Evolutionary conservation across 2,888 invertebrate species (phyloP).

Genomic region (Cantharis nigra): DNA sequence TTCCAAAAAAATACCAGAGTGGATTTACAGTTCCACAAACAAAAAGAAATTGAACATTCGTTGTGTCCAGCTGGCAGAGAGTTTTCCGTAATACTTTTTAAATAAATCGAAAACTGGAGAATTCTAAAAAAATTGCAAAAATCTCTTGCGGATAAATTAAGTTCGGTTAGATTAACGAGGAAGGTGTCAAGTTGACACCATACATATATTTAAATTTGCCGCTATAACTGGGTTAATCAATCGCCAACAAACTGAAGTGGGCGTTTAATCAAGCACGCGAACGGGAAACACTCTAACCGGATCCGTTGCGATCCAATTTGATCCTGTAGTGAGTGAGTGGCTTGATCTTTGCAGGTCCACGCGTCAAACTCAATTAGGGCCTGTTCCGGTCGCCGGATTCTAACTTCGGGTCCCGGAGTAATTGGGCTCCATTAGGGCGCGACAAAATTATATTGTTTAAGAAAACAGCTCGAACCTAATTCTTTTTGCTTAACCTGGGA

Average conservation of each 20-base stretch:
- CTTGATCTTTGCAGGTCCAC: conserved; percentile 41
- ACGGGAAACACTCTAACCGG: conserved; percentile 33
- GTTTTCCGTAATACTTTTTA: neutral
- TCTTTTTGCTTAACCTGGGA: neutral
- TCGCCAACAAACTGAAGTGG: conserved; percentile 19
- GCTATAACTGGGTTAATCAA: conserved; percentile 29
- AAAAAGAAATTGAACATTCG: no score
- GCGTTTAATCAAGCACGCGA: conserved; percentile 28
- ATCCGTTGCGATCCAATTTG: conserved; percentile 31
- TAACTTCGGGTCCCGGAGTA: conserved; percentile 40
- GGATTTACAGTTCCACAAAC: neutral
- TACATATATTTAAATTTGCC: neutral
- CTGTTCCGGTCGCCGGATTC: conserved; percentile 46
- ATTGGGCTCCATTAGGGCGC: conserved; percentile 49
- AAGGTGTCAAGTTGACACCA: neutral
- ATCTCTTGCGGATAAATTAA: neutral
- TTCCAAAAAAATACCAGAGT: no score
- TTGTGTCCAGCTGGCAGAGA: neutral
- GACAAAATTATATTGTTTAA: conserved; percentile 50
- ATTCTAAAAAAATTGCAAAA: neutral
- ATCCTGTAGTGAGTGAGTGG: conserved; percentile 29
- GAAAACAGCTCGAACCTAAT: conserved; percentile 40
- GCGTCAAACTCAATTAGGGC: conserved; percentile 50
- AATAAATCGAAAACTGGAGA: neutral
- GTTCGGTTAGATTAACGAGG: neutral